Conservation (phyloP, 2,797 vertebrate species). For the Decapterus maruadsi region DNA sequence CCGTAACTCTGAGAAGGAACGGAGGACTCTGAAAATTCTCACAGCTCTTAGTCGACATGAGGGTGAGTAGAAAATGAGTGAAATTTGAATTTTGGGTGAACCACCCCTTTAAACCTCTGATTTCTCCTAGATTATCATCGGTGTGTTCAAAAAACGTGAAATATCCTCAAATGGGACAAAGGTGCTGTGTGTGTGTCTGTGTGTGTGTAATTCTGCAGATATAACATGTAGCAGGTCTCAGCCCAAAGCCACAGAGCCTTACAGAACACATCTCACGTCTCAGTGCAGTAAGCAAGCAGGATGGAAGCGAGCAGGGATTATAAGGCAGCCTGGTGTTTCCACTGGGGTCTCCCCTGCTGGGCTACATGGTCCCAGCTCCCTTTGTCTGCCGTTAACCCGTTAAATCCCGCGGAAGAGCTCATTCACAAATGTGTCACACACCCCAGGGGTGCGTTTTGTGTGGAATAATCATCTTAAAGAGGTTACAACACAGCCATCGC, state of each 20-base stretch:
- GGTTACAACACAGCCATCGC: constrained; percentile 82
- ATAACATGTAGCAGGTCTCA: constrained; percentile 65
- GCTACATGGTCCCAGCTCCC: constrained; percentile 86
- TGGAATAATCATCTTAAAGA: constrained; percentile 87
- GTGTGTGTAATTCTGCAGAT: constrained; percentile 31
- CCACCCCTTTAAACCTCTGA: no score
- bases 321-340: constrained; percentile 81
- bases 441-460: constrained; percentile 86
- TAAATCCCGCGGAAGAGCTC: constrained; percentile 87
- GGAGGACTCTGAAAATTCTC: no score
- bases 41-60: no score
- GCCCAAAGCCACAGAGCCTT: constrained; percentile 43
- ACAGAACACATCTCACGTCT: constrained; percentile 68
- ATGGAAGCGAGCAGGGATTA: constrained; percentile 81
- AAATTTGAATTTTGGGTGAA: no score
- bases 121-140: constrained; percentile 57
- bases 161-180: constrained; percentile 38
- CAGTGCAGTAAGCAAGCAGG: constrained; percentile 75
- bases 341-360: constrained; percentile 83
- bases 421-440: constrained; percentile 87
- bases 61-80: no score
- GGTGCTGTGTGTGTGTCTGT: constrained; percentile 1
- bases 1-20: no score
- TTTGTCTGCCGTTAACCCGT: constrained; percentile 89
- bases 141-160: constrained; percentile 22